Base-by-base conservation (phyloP, 2,797 vertebrate genomes). In the Enteromius trimaculatus region DNA sequence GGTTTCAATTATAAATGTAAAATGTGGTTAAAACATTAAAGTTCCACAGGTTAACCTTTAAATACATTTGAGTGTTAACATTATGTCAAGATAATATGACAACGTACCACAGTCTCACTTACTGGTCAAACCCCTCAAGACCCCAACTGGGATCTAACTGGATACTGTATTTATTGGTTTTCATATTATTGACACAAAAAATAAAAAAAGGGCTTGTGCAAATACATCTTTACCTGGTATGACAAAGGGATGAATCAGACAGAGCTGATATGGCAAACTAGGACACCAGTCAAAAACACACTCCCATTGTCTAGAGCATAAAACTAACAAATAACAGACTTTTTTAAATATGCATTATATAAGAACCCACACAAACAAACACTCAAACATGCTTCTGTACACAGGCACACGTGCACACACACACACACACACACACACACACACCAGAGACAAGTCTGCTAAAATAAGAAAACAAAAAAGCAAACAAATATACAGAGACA, bases 291-390 rank as follows among this genome's bases (percentile, higher is more conserved):
- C 85, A 76, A 80, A 77, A 37, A 84, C 84, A 88, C 80, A 82
- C 85, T 87, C 81, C 80, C 84, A 86, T 69, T 74, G 84, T 80
- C 49, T 84, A 68, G 84, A 77, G 84, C 90, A 91, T 89, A 91
- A 92, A 92, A 92, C 87, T 68, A 86, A 90, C 83, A 89, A 81
- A 85, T 82, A 89, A 89, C 87, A 88, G 77, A 81, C 85, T 89
- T 80, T 85, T 91, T 91, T 86, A 91, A 92, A 92, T 93, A 91
- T 88, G 87, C 85, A 87, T 89, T 89, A 89, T 90, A 86, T 88
- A 88, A 72, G 84, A 69, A 71, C 87, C 76, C 69, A 62, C 84
- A 86, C 72, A 42, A 69, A 69, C 82, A 26, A 53, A 17, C 85
- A 14, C 82, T 37, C 87, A 62, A 53, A 29, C 81, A 37, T 65